Conservation (phyloP, 2,113 vertebrate species). For the Rhinolophus ferrumequinum region DNA sequence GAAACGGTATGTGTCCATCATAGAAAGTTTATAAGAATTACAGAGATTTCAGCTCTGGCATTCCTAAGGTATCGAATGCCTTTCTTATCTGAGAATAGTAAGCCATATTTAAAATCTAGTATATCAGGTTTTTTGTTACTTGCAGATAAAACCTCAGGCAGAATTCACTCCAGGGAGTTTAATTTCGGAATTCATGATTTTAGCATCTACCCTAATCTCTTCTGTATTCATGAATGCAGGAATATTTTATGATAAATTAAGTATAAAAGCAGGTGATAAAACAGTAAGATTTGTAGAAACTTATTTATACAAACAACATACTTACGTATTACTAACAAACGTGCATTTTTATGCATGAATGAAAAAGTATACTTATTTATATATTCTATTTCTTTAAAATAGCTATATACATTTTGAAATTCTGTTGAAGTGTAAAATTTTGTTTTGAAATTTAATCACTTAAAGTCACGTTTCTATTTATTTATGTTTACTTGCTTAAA, state of each 20-base stretch:
- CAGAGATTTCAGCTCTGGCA: neutral
- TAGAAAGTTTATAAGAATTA: neutral
- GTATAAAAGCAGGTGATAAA: neutral
- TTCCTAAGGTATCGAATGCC: neutral
- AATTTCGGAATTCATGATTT: neutral
- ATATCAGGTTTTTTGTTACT: neutral
- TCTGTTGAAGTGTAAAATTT: neutral
- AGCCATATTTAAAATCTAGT: neutral
- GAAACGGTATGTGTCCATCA: neutral
- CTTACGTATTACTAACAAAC: neutral
- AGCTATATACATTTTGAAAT: neutral
- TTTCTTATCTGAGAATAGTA: neutral
- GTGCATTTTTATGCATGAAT: neutral
- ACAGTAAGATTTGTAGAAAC: neutral
- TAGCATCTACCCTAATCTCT: neutral
- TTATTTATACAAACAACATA: neutral
- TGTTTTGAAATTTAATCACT: neutral
- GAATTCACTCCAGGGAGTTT: neutral
- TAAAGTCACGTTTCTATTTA: neutral
- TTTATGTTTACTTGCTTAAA: neutral
- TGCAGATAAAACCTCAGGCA: neutral
- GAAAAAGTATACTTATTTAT: neutral
- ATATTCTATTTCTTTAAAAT: neutral
- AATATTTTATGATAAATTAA: constrained; percentile 16
- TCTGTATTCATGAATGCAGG: neutral